Conservation (phyloP, 2,113 vertebrate genomes). For the Orthochromis malagaraziensis region DNA sequence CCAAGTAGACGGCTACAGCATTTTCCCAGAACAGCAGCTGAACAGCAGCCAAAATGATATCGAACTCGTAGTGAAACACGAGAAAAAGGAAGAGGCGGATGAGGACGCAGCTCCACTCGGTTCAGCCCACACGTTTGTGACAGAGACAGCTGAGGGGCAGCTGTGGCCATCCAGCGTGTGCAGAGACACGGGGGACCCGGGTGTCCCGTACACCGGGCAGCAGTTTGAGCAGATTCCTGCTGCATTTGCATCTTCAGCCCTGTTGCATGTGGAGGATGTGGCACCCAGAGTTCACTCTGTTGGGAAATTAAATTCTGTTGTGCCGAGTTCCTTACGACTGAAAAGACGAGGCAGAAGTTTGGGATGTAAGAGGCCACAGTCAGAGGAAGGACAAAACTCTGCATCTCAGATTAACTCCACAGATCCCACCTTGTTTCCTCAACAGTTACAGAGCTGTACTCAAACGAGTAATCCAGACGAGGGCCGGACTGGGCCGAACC, state of each 20-base stretch:
- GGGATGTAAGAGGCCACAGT: neutral
- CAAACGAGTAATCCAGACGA: neutral
- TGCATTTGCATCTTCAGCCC: neutral
- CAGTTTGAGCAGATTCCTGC: neutral
- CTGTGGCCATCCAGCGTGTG: constrained; percentile 5
- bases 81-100: constrained; percentile 3
- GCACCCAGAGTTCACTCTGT: neutral
- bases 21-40: neutral
- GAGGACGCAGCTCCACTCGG: neutral
- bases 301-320: neutral
- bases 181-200: neutral
- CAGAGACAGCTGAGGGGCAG: neutral
- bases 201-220: neutral
- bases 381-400: neutral
- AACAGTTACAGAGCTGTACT: neutral
- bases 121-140: neutral
- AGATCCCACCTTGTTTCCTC: neutral
- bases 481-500: neutral
- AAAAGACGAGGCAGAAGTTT: neutral
- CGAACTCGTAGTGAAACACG: constrained; percentile 26
- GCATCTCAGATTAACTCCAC: neutral
- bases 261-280: neutral
- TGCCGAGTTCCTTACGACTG: neutral
- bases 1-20: neutral
- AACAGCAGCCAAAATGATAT: neutral